Conservation (phyloP, 2,888 invertebrate species). For the Himalopsyche anomala region DNA sequence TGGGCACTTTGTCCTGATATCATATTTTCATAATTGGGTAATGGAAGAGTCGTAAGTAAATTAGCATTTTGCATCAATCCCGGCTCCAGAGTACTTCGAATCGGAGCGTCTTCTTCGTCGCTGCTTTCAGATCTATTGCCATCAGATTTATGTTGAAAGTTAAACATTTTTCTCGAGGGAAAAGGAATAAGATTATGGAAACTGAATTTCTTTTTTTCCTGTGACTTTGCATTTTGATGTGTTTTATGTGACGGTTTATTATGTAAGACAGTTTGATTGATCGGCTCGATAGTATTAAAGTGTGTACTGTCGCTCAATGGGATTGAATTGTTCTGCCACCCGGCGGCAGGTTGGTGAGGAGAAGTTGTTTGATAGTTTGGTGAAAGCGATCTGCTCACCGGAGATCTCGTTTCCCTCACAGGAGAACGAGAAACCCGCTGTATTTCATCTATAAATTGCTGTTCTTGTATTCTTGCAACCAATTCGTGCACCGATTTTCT, state of each 20-base stretch:
- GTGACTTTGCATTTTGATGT: constrained; percentile 73
- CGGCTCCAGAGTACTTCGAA: constrained; percentile 73
- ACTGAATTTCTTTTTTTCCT: constrained; percentile 72
- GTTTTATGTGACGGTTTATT: constrained; percentile 59
- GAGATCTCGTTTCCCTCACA: constrained; percentile 56
- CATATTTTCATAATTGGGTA: constrained; percentile 78
- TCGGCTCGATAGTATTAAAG: constrained; percentile 64
- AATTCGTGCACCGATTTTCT: constrained; percentile 80
- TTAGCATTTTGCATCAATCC: constrained; percentile 78
- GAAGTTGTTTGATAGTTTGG: constrained; percentile 59
- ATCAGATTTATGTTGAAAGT: constrained; percentile 74
- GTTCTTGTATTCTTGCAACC: constrained; percentile 79
- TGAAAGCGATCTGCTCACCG: constrained; percentile 60
- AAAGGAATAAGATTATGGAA: constrained; percentile 76
- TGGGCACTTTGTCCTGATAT: constrained; percentile 63
- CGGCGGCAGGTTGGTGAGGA: neutral
- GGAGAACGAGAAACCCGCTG: constrained; percentile 61
- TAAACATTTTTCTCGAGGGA: constrained; percentile 75
- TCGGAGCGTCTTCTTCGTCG: constrained; percentile 77
- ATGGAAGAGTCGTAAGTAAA: constrained; percentile 74
- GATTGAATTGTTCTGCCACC: constrained; percentile 64
- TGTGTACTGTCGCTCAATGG: constrained; percentile 64
- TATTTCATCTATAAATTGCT: constrained; percentile 68
- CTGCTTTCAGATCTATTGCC: constrained; percentile 78
- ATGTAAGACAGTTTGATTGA: constrained; percentile 56